Evolutionary conservation across 2,113 vertebrate genomes (phyloP).

Genomic region (Microcebus griseorufus): DNA sequence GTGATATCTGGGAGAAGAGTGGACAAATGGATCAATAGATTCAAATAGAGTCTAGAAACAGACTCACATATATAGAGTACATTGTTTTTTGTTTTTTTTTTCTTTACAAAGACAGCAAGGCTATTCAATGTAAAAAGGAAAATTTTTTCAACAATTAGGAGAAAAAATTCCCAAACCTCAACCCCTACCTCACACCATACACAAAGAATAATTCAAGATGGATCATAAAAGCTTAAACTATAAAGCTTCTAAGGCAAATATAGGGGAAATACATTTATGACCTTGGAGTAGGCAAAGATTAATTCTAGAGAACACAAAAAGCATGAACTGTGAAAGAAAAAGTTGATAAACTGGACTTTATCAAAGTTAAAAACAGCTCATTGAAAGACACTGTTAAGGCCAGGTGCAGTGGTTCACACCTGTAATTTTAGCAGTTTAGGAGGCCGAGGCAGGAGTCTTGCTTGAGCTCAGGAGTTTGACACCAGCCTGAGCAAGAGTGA

Average conservation of each 20-base stretch:
- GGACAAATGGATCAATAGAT: neutral
- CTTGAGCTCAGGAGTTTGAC: too few species aligned
- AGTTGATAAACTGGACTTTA: neutral
- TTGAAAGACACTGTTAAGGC: neutral
- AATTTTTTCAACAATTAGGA: neutral
- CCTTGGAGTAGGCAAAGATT: neutral
- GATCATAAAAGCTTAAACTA: neutral
- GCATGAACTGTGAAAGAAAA: neutral
- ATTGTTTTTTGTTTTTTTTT: too few species aligned
- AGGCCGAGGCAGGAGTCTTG: too few species aligned
- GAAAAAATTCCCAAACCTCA: neutral
- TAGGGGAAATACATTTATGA: neutral
- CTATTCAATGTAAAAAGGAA: neutral
- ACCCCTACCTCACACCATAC: neutral
- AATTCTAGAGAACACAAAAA: neutral
- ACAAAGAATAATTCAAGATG: neutral
- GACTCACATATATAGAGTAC: neutral
- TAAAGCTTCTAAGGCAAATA: neutral
- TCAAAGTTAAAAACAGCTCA: slow-evolving; percentile 22
- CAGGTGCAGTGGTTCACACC: too few species aligned
- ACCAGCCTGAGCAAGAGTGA: too few species aligned
- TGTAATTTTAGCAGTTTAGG: too few species aligned
- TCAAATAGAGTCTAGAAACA: neutral
- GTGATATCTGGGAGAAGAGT: neutral
- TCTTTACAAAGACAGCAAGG: neutral